phyloP scores from a whole-genome alignment of 2,888 invertebrate genomes.

The Sphinx pinastri region DNA sequence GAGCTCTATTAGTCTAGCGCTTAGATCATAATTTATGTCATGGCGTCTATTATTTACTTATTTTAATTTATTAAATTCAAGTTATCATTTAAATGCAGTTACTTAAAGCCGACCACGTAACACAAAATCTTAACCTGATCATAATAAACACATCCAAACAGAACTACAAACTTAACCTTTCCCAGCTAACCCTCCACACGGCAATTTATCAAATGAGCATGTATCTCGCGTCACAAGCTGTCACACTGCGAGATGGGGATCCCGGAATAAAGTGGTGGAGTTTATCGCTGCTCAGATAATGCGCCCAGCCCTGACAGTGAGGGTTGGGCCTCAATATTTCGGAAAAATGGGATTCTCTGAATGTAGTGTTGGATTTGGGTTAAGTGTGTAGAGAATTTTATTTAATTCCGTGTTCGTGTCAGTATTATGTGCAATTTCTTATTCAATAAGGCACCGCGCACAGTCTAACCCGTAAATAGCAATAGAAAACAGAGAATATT shows the following conservation, averaged over 20 bases:
- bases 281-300: conserved; percentile 23
- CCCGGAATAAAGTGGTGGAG: conserved; percentile 23
- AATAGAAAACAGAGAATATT: too few species aligned
- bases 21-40: too few species aligned
- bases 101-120: background rate
- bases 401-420: background rate
- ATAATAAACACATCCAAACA: conserved; percentile 1
- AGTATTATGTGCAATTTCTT: too few species aligned
- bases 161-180: conserved; percentile 18
- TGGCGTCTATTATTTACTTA: too few species aligned
- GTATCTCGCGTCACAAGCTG: conserved; percentile 26
- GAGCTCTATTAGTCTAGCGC: too few species aligned
- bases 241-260: conserved; percentile 24
- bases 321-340: conserved; percentile 2
- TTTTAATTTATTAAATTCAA: background rate
- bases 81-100: background rate
- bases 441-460: too few species aligned
- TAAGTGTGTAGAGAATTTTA: background rate
- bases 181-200: conserved; percentile 14
- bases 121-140: background rate
- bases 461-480: too few species aligned
- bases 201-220: conserved; percentile 30
- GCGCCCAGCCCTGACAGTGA: conserved; percentile 8
- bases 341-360: background rate
- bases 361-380: background rate